phyloP scores from a whole-genome alignment of 2,113 vertebrate genomes.

The Gadus chalcogrammus region DNA sequence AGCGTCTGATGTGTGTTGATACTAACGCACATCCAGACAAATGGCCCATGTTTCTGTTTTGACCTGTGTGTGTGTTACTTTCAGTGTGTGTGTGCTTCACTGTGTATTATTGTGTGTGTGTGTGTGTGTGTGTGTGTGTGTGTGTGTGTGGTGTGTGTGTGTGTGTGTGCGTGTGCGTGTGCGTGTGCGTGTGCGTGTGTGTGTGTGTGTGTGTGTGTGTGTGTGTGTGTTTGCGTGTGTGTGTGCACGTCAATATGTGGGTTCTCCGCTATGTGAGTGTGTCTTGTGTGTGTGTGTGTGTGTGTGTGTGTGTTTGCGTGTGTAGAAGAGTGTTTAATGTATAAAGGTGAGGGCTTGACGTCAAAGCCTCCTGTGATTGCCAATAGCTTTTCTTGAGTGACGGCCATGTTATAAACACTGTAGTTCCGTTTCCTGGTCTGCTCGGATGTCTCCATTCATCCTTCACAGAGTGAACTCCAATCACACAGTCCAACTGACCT shows the following conservation, averaged over 20 bases:
- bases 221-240: background rate
- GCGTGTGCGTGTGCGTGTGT: background rate
- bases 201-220: background rate
- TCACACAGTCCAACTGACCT: background rate
- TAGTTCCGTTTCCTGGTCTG: background rate
- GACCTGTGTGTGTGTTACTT: constrained; percentile 19
- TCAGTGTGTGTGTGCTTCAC: background rate
- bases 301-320: constrained; percentile 3
- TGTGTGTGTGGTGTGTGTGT: background rate
- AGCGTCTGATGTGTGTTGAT: constrained; percentile 53
- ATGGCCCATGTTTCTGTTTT: constrained; percentile 15
- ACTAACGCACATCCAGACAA: constrained; percentile 45
- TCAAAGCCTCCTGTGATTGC: constrained; percentile 17
- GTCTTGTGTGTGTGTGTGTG: background rate
- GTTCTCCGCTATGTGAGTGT: background rate
- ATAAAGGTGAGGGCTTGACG: constrained; percentile 6
- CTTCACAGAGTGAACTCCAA: background rate
- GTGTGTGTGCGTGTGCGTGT: background rate
- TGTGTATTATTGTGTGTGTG: constrained; percentile 13
- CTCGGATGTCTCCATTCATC: background rate
- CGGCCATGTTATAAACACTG: constrained; percentile 7
- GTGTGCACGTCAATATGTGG: too few relatives aligned
- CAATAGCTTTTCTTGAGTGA: constrained; percentile 17
- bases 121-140: constrained; percentile 29
- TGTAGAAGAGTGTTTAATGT: background rate